Conservation (phyloP, 2,113 vertebrate genomes). For the Heliornis fulica region DNA sequence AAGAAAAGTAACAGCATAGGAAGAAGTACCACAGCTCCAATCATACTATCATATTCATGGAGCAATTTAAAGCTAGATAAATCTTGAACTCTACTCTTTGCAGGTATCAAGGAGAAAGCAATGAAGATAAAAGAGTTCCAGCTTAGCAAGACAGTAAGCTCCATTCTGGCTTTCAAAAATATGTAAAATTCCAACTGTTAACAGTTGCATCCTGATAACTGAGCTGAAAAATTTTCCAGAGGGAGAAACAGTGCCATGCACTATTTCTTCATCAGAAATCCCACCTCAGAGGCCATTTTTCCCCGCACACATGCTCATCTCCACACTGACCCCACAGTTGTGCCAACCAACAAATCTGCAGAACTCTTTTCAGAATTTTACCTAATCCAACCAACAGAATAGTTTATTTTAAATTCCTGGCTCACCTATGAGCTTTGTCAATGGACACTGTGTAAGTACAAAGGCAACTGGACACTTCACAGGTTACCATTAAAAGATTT, state of each 20-base stretch:
- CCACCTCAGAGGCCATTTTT: background rate
- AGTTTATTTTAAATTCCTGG: background rate
- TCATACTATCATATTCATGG: background rate
- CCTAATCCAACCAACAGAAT: background rate
- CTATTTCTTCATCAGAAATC: background rate
- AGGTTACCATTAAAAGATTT: background rate
- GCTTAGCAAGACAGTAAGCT: background rate
- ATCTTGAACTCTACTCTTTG: background rate
- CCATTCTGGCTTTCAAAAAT: background rate
- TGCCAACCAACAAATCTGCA: background rate
- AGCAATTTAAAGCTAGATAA: background rate
- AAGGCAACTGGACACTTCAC: background rate
- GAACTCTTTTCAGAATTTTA: background rate
- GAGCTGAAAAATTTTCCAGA: background rate
- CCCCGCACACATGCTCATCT: background rate
- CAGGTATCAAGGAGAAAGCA: background rate
- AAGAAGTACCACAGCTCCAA: background rate
- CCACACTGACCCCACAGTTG: background rate
- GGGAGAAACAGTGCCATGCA: background rate
- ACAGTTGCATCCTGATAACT: background rate
- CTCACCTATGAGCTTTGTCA: background rate
- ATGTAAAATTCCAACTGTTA: background rate
- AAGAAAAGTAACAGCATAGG: background rate
- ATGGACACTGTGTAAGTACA: background rate
- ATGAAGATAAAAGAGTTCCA: background rate